Conservation (phyloP, 2,113 vertebrate genomes). For the Galbula dea region DNA sequence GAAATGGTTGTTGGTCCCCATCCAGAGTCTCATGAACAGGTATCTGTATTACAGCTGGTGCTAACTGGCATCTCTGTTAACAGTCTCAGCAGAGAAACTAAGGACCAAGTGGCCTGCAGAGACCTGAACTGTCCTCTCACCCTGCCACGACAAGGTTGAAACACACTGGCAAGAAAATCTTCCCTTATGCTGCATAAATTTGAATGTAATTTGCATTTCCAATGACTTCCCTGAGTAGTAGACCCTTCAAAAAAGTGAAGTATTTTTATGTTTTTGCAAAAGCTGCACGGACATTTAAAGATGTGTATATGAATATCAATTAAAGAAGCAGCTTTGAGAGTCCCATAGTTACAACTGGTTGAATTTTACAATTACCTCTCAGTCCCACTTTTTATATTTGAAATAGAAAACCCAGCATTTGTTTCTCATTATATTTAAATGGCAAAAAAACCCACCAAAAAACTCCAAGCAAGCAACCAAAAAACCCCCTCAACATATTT, state of each 20-base stretch:
- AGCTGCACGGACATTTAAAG: background rate
- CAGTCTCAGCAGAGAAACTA: background rate
- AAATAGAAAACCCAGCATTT: background rate
- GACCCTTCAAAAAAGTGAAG: background rate
- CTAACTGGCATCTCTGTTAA: background rate
- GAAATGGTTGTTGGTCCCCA: background rate
- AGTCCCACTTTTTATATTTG: background rate
- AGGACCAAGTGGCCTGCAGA: background rate
- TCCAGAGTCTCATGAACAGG: background rate
- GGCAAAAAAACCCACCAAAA: background rate
- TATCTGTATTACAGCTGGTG: background rate
- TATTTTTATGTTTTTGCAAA: background rate
- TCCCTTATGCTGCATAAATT: background rate
- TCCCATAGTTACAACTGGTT: background rate
- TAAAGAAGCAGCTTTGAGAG: background rate
- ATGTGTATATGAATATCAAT: background rate
- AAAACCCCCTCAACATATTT: rapidly evolving
- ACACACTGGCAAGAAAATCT: background rate
- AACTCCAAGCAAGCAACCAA: rapidly evolving
- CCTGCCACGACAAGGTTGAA: background rate
- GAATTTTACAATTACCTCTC: background rate
- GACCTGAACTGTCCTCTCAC: background rate
- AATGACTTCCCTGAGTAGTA: background rate
- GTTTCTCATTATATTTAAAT: background rate
- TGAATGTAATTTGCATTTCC: background rate